Evolutionary conservation across 2,797 vertebrate species (phyloP).

Genomic region (Tenualosa ilisha): DNA sequence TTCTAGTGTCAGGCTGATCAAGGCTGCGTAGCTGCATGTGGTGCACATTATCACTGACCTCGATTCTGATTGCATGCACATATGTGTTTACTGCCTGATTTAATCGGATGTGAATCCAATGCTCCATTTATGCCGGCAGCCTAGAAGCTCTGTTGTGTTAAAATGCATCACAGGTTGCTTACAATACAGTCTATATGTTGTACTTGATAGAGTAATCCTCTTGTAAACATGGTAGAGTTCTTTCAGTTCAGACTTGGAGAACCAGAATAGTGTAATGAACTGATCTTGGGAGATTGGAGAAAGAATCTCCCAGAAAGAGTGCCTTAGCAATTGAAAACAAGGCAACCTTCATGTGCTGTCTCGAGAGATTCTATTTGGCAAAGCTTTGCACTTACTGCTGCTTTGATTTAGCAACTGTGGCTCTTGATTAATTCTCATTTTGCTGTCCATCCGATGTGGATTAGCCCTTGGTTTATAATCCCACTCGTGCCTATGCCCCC

Average conservation of each 20-base stretch:
- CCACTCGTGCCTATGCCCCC: slow-evolving; percentile 34
- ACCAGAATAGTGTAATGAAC: not conserved
- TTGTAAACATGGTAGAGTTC: too few species aligned
- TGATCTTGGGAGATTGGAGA: not conserved
- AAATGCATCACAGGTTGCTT: not conserved
- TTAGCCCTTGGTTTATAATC: slow-evolving; percentile 56
- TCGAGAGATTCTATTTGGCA: not conserved
- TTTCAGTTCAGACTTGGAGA: not conserved
- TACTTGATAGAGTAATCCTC: not conserved
- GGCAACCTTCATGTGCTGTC: not conserved
- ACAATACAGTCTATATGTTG: not conserved
- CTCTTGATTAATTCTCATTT: slow-evolving; percentile 48
- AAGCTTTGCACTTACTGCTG: not conserved
- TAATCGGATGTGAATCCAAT: slow-evolving; percentile 34
- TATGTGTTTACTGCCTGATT: slow-evolving; percentile 38
- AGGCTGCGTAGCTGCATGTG: slow-evolving; percentile 45
- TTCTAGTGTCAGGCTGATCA: slow-evolving; percentile 36
- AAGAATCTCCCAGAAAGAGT: not conserved
- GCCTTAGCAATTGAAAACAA: not conserved
- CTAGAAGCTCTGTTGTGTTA: slow-evolving; percentile 11
- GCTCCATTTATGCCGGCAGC: slow-evolving; percentile 39
- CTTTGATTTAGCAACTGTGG: slow-evolving; percentile 29
- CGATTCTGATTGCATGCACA: slow-evolving; percentile 38
- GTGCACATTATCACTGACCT: slow-evolving; percentile 56
- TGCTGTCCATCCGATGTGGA: slow-evolving; percentile 39